Evolutionary conservation across 2,797 vertebrate genomes (phyloP).

Genomic region (Centropyge bicolor): DNA sequence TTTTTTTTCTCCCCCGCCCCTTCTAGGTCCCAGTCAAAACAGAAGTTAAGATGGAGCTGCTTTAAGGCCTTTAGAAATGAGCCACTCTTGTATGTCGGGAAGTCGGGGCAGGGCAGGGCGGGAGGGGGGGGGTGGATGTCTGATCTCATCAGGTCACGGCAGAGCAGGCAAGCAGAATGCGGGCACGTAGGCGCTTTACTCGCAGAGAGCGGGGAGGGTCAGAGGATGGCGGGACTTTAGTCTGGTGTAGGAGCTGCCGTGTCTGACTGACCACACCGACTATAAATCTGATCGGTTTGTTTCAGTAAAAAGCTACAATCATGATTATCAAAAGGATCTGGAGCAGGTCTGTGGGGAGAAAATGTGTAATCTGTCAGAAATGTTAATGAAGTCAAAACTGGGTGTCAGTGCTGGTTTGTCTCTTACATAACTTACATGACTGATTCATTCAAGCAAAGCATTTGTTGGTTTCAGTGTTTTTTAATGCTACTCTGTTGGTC

Average conservation of each 20-base stretch:
- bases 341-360: neutral
- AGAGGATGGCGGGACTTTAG: constrained; percentile 45
- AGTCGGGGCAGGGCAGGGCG: constrained; percentile 25
- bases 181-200: constrained; percentile 46
- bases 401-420: neutral
- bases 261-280: constrained; percentile 8
- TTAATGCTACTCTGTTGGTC: neutral
- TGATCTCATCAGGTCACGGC: constrained; percentile 79
- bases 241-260: constrained; percentile 12
- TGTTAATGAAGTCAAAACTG: neutral
- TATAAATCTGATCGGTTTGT: neutral
- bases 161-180: constrained; percentile 66
- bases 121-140: constrained; percentile 46
- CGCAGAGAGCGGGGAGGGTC: constrained; percentile 27
- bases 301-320: neutral
- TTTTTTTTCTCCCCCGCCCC: neutral
- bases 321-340: neutral
- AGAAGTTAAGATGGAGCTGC: constrained; percentile 73
- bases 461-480: neutral
- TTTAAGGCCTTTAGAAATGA: constrained; percentile 66
- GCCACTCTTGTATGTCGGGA: constrained; percentile 59
- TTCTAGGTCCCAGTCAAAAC: constrained; percentile 73
- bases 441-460: neutral
- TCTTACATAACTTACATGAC: neutral
- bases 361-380: neutral